phyloP scores from a whole-genome alignment of 2,888 invertebrate genomes.

The Ypsolopha sequella region DNA sequence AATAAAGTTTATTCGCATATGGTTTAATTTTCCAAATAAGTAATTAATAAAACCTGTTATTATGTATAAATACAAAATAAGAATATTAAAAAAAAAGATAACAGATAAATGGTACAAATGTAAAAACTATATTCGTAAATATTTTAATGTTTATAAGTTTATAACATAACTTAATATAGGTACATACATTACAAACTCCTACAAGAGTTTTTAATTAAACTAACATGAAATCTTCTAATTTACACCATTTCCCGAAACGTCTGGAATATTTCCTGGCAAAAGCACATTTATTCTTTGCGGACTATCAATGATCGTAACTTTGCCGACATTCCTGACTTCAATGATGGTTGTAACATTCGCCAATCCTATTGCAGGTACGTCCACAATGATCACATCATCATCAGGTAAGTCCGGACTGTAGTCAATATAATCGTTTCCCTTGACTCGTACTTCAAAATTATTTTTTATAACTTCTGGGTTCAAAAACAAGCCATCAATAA shows the following conservation, averaged over 20 bases:
- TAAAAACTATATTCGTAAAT: no score
- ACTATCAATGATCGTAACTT: no score
- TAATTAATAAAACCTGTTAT: no score
- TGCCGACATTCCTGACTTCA: background rate
- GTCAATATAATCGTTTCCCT: constrained; percentile 44
- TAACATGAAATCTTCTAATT: background rate
- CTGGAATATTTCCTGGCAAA: no score
- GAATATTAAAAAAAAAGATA: no score
- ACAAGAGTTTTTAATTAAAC: background rate
- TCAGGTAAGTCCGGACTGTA: constrained; percentile 27
- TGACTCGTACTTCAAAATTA: constrained; percentile 17
- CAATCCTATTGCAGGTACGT: constrained; percentile 8
- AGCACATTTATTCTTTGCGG: no score
- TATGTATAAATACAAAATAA: no score
- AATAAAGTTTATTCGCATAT: no score
- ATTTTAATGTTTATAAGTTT: no score
- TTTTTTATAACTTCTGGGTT: constrained; percentile 41
- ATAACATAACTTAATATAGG: no score
- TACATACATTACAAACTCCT: background rate
- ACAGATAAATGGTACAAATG: no score
- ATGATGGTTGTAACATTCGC: background rate
- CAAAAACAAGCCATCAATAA: constrained; percentile 30
- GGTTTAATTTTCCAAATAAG: no score
- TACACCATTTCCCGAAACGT: background rate
- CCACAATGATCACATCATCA: constrained; percentile 12